Percentiles rank a stretch among this genome's conserved stretches.
These are phyloP conservation scores for Xenotilapia leptura DNA, from an alignment of 2,113 vertebrate genomes.

Conservation along the genomic window DNA sequence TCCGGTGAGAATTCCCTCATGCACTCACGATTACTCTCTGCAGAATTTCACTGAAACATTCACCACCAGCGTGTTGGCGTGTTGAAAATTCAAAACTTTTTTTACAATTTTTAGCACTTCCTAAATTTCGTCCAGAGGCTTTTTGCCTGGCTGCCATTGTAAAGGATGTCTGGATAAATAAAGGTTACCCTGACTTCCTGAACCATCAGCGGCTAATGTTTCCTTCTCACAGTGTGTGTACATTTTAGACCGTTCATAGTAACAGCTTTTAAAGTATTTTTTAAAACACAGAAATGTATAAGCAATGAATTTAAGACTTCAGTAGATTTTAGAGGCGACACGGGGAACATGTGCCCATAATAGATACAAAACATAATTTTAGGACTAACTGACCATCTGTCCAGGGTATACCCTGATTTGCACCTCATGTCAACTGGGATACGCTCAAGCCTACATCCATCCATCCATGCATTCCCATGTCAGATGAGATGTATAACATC, in stretches of 20 bases:
- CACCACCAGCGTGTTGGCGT: background rate
- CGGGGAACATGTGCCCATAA: background rate
- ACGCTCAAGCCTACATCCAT: background rate
- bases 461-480: background rate
- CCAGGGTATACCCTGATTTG: background rate
- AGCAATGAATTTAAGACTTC: background rate
- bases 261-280: background rate
- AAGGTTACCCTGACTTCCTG: background rate
- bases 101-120: background rate
- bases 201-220: fast-evolving
- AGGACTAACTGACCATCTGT: background rate
- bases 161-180: background rate
- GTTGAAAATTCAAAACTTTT: background rate
- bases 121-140: background rate
- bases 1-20: slow-evolving; percentile 61
- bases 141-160: background rate
- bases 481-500: background rate
- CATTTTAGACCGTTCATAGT: background rate
- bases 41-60: background rate
- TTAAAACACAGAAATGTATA: background rate
- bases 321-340: background rate
- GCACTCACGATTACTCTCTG: background rate
- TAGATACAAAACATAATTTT: background rate
- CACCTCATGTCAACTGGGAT: background rate
- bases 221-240: background rate